A percentile compares a stretch with the other conserved stretches of the same genome.
Conservation (phyloP, 2,797 vertebrate genomes). For the Poeciliopsis presidionis region DNA sequence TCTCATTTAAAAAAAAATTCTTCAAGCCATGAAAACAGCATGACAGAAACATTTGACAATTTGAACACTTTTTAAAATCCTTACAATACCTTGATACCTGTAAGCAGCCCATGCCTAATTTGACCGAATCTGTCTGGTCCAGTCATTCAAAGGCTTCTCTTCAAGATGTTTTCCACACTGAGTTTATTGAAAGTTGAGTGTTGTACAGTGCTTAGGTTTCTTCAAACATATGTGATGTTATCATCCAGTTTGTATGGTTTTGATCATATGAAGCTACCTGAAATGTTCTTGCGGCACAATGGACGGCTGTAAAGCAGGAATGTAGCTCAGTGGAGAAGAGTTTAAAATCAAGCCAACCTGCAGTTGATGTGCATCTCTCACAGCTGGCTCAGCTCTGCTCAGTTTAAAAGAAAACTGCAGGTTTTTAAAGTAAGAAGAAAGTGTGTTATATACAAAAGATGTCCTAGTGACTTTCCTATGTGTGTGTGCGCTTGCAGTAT, state of each 20-base stretch:
- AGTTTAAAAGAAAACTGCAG: slow-evolving; percentile 40
- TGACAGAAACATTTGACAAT: not conserved
- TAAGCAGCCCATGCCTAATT: not conserved
- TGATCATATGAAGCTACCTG: slow-evolving; percentile 41
- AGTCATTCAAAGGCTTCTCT: slow-evolving; percentile 6
- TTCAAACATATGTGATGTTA: slow-evolving; percentile 54
- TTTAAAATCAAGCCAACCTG: slow-evolving; percentile 29
- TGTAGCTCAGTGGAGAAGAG: slow-evolving; percentile 39
- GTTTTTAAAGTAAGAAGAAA: slow-evolving; percentile 23
- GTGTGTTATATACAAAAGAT: slow-evolving; percentile 49
- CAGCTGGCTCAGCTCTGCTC: slow-evolving; percentile 48
- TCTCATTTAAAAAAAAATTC: not conserved
- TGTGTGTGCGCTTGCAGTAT: not conserved
- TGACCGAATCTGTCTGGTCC: slow-evolving; percentile 20
- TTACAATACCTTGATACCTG: not conserved
- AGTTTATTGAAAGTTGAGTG: slow-evolving; percentile 48
- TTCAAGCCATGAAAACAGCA: not conserved
- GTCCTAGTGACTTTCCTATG: slow-evolving; percentile 46
- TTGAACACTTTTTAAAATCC: not conserved
- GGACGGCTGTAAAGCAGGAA: slow-evolving; percentile 41
- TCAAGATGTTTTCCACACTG: slow-evolving; percentile 8
- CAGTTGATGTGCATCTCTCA: slow-evolving; percentile 25
- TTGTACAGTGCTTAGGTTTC: slow-evolving; percentile 70
- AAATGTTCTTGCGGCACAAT: slow-evolving; percentile 40
- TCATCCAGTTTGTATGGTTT: slow-evolving; percentile 45